phyloP scores from a whole-genome alignment of 2,797 vertebrate genomes.

The Falco berigora region DNA sequence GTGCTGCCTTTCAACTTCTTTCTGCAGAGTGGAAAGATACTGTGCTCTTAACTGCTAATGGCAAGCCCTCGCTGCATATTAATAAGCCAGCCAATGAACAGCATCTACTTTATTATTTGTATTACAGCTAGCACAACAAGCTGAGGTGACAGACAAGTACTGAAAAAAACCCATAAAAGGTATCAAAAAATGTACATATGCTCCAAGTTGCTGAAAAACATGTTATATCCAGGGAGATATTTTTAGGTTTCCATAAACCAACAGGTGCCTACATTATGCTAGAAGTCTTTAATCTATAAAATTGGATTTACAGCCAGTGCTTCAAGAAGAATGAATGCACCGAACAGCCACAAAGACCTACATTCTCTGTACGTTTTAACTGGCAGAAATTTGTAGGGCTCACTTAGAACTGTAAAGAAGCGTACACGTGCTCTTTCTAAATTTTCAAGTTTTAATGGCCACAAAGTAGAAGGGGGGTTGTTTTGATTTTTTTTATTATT shows the following conservation, averaged over 20 bases:
- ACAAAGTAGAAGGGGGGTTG: not conserved
- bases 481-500: not conserved
- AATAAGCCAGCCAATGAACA: constrained; percentile 1
- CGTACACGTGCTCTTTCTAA: not conserved
- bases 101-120: not conserved
- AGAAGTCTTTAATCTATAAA: constrained; percentile 14
- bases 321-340: not conserved
- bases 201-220: constrained; percentile 19
- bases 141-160: constrained; percentile 39
- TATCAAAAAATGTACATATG: not conserved
- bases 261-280: constrained; percentile 42
- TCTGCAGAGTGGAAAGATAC: not conserved
- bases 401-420: not conserved
- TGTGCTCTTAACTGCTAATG: not conserved
- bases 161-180: not conserved
- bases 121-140: not conserved
- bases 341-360: not conserved
- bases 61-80: not conserved
- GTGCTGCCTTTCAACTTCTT: not conserved
- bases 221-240: constrained; percentile 13
- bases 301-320: not conserved
- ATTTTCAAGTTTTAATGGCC: not conserved
- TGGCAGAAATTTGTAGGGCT: not conserved
- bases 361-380: not conserved
- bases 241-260: constrained; percentile 22